A percentile compares a stretch with the other conserved stretches of the same genome.
Conservation (phyloP, 2,113 vertebrate species). For the Catharus minimus region DNA sequence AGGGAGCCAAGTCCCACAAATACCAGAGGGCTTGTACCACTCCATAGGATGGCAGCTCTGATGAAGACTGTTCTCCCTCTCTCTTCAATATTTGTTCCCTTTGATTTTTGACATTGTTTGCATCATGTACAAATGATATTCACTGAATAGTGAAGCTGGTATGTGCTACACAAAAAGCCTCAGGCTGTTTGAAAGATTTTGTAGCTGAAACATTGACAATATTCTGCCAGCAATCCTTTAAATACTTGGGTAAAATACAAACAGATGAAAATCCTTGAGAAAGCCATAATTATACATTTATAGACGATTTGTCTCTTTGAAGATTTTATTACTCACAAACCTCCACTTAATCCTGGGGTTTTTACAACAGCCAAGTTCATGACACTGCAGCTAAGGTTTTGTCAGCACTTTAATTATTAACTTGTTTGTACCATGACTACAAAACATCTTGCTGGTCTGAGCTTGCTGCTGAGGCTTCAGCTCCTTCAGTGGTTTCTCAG, state of each 20-base stretch:
- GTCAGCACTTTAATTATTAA: slow-evolving; percentile 60
- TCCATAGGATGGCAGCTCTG: not conserved
- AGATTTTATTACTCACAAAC: slow-evolving; percentile 55
- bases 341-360: slow-evolving; percentile 31
- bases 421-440: slow-evolving; percentile 9
- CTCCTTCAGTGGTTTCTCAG: not conserved
- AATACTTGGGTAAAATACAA: slow-evolving; percentile 55
- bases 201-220: slow-evolving; percentile 44
- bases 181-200: slow-evolving; percentile 51
- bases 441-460: slow-evolving; percentile 18
- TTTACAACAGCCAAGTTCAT: slow-evolving; percentile 57
- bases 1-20: not conserved
- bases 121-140: slow-evolving; percentile 47
- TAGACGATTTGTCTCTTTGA: slow-evolving; percentile 50
- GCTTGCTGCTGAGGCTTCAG: not conserved
- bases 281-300: slow-evolving; percentile 63
- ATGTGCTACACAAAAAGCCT: slow-evolving; percentile 52
- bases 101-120: slow-evolving; percentile 45
- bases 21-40: not conserved
- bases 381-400: slow-evolving; percentile 9
- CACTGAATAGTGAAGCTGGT: not conserved
- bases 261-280: slow-evolving; percentile 59
- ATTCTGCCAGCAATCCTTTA: slow-evolving; percentile 27
- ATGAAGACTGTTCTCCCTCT: not conserved
- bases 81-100: not conserved